Conservation (phyloP, 2,888 invertebrate species). For the Tubulanus polymorphus region DNA sequence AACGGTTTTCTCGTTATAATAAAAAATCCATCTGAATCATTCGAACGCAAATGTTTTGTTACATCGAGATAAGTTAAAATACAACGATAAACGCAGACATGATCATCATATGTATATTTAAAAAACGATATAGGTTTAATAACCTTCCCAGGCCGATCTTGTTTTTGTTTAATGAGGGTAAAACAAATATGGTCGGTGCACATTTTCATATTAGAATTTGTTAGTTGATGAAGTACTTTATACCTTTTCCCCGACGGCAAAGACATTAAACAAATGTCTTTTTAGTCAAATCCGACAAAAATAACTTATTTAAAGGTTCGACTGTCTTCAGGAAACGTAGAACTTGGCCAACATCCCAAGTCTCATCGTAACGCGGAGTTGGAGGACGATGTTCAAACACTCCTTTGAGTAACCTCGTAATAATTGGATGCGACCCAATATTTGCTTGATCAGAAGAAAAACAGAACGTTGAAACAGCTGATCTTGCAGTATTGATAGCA, state of each 20-base stretch:
- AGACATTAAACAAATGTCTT: conserved; percentile 2
- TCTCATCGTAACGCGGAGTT: conserved; percentile 15
- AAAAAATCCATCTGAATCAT: no score
- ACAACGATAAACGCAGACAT: no score
- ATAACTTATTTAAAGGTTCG: conserved; percentile 10
- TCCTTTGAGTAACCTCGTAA: conserved; percentile 17
- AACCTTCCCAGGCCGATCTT: neutral
- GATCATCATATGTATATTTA: no score
- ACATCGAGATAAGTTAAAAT: no score
- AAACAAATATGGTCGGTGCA: neutral
- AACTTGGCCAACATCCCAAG: conserved; percentile 18
- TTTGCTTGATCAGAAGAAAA: neutral
- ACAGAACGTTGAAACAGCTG: conserved; percentile 1
- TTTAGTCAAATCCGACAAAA: neutral
- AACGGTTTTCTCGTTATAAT: no score
- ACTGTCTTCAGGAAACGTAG: conserved; percentile 11
- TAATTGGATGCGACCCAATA: conserved; percentile 11
- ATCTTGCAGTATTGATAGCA: conserved; percentile 6
- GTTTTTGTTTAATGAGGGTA: neutral
- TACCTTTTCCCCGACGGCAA: conserved; percentile 1
- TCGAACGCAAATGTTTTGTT: no score
- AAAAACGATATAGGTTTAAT: neutral
- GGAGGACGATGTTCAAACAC: conserved; percentile 13
- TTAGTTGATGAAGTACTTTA: neutral
- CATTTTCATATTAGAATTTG: neutral